Base-by-base conservation (phyloP, 2,113 vertebrate species). In the Melozone crissalis region DNA sequence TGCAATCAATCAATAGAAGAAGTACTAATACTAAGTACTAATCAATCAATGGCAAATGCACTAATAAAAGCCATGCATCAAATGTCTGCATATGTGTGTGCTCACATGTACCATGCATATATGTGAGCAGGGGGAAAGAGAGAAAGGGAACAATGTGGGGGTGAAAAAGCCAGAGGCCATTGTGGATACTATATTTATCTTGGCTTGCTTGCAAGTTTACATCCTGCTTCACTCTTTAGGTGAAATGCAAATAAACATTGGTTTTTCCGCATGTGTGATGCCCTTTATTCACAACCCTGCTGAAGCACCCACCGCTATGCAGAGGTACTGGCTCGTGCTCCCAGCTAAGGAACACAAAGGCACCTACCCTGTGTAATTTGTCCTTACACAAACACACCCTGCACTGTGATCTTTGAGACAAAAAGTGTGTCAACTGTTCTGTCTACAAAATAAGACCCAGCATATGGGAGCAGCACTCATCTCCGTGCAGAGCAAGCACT, bases 21-120 rank as follows among this genome's bases (percentile, higher is more conserved):
- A 98, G 98, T 98, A 98, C 98, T 98, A 98, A 98, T 98, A 98
- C 95, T 93, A 97, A 97, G 97, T 97, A 97, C 98, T 97, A 98
- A 98, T 98, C 98, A 98, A 98, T 98, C 98, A 98, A 98, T 98
- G 98, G 98, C 99, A 99, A 98, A 98, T 78, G 96, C 98, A 98
- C 98, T 99, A 99, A 99, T 99, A 99, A 99, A 99, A 99, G 98
- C 98, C 98, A 99, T 99, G 99, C 99, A 99, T 99, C 99, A 99
- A 98, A 89, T 76, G 98, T 98, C 95, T 62, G 98, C 95, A 51
- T 95, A 91, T 93, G 95, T 97, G 97, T 95, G 98, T 96, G 97
- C 98, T 98, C 97, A 97, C 97, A 97, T 95, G 96, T 81, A 86
- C 79, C 20, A 9, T 94, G 95, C 83, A 86, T 96, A 88, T 87